phyloP scores from a whole-genome alignment of 2,888 invertebrate species.

The Bruchidius siliquastri region DNA sequence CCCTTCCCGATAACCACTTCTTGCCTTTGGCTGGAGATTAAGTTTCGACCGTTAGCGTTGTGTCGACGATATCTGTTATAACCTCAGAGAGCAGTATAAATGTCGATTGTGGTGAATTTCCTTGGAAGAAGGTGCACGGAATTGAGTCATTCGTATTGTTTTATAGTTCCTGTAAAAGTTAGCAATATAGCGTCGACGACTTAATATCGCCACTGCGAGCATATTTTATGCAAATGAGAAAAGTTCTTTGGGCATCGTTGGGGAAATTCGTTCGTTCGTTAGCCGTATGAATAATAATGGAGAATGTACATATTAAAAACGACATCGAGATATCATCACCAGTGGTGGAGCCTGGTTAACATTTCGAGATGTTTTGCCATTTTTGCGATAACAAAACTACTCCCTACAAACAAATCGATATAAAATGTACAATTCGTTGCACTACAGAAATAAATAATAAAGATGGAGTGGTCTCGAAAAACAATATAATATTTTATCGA shows the following conservation, averaged over 20 bases:
- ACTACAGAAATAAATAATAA: too few relatives aligned
- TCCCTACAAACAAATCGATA: too few relatives aligned
- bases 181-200: neutral
- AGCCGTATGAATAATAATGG: neutral
- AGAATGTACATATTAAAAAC: too few relatives aligned
- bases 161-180: neutral
- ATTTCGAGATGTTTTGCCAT: too few relatives aligned
- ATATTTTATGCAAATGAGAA: neutral
- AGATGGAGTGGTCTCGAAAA: too few relatives aligned
- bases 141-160: neutral
- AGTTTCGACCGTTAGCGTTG: neutral
- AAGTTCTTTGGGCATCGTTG: neutral
- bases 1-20: neutral
- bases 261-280: neutral
- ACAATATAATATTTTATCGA: too few relatives aligned
- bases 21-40: neutral
- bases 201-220: neutral
- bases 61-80: neutral
- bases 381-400: too few relatives aligned
- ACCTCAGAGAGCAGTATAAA: neutral
- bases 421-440: too few relatives aligned
- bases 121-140: neutral
- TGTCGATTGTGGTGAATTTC: neutral
- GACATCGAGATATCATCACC: too few relatives aligned
- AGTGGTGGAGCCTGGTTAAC: too few relatives aligned